Evolutionary conservation across 1,140 invertebrate genomes (phyloP).

Genomic region (Venturia canescens): DNA sequence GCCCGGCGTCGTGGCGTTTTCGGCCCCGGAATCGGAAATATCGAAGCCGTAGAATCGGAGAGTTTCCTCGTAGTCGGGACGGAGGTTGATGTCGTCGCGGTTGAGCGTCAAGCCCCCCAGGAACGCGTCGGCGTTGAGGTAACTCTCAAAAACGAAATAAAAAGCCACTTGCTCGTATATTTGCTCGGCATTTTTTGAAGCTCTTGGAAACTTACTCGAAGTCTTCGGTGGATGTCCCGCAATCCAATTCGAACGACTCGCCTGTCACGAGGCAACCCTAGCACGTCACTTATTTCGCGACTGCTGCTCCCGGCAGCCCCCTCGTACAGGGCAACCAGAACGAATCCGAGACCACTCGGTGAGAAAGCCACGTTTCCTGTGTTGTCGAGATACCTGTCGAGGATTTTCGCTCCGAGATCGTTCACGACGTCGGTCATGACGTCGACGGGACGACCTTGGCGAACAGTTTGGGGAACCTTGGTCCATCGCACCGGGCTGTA

Average conservation of each 20-base stretch:
- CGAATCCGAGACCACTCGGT: constrained; percentile 86
- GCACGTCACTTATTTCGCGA: constrained; percentile 82
- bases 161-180: background rate
- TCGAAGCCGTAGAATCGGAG: constrained; percentile 88
- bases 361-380: constrained; percentile 91
- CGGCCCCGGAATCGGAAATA: constrained; percentile 57
- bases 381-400: constrained; percentile 78
- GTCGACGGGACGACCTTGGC: constrained; percentile 78
- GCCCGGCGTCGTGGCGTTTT: constrained; percentile 29
- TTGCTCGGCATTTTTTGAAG: too few species aligned
- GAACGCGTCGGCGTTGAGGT: constrained; percentile 88
- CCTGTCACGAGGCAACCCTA: constrained; percentile 83
- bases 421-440: constrained; percentile 89
- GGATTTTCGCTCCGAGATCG: constrained; percentile 83
- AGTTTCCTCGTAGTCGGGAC: constrained; percentile 82
- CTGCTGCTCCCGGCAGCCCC: constrained; percentile 83
- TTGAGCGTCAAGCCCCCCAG: constrained; percentile 86
- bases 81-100: constrained; percentile 85
- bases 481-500: constrained; percentile 6
- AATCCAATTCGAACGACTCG: constrained; percentile 85
- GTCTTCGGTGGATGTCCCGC: constrained; percentile 85
- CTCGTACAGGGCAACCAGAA: constrained; percentile 86
- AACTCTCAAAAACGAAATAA: constrained; percentile 81
- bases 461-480: constrained; percentile 43
- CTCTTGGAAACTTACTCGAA: constrained; percentile 83